These are phyloP conservation scores for Alosa alosa DNA, from an alignment of 2,113 vertebrate genomes.

Conservation along the genomic window DNA sequence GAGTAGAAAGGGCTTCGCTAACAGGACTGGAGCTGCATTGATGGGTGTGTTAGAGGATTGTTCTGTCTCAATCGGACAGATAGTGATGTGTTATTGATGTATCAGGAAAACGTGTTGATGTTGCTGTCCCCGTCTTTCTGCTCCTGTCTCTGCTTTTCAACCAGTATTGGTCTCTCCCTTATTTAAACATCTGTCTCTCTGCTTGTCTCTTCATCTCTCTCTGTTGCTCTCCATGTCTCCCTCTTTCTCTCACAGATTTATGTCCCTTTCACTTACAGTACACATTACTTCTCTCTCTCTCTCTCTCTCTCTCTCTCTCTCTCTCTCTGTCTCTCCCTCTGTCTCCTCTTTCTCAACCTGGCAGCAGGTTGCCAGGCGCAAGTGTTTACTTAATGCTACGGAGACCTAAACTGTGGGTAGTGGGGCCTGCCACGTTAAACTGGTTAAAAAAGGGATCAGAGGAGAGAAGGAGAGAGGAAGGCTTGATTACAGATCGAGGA, in stretches of 20 bases:
- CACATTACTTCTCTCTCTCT: no score
- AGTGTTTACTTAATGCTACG: conserved; percentile 58
- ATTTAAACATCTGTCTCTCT: neutral
- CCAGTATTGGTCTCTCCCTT: neutral
- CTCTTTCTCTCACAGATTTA: neutral
- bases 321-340: conserved; percentile 44
- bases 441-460: neutral
- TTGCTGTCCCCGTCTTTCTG: neutral
- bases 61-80: neutral
- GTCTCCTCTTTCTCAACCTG: conserved; percentile 55
- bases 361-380: conserved; percentile 47
- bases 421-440: neutral
- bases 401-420: neutral
- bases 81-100: neutral
- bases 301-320: neutral
- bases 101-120: neutral
- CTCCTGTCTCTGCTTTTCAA: conserved; percentile 34
- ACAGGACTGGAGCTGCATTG: neutral
- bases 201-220: neutral
- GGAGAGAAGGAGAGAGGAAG: neutral
- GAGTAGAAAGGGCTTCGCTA: neutral
- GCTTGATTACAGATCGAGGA: neutral
- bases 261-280: no score
- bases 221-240: neutral
- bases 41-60: neutral